Base-by-base conservation (phyloP, 2,797 vertebrate genomes). In the Ctenochaetus hawaiiensis region DNA sequence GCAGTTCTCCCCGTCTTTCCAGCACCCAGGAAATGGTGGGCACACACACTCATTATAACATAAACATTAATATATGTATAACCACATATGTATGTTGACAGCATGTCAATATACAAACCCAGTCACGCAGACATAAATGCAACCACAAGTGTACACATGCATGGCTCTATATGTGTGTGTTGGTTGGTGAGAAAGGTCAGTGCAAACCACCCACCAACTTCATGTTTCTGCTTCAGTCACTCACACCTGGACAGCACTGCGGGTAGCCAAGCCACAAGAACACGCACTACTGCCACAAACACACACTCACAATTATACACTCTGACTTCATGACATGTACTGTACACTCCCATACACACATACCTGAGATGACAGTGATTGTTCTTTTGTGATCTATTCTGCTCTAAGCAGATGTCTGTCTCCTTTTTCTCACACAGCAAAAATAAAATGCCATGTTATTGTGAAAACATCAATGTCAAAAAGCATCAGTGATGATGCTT, bases 1-100 rank as follows among this genome's bases (percentile, higher is more conserved):
- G 95, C 97, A 99, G 95, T 99, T 98, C 94, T 99, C 98, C 2
- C 98, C 98, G 22, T 98, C 98, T 87, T 99, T 97, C 95, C 97
- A 98, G 94, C 97, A 97, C 93, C 93, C 96, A 80, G 97, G 97
- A 89, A 98, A 98, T 0, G 97, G 98, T 99, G 89, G 95, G 97
- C 30, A 57, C 61, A 47, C 14, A 47, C 54, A 65, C 20, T n/a
- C 17, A 47, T 41, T 39, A 57, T 43, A 53, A 64, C 51, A 49
- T 30, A 30, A 30, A 30, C 26, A 30, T 30, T 30, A 30, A 30
- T 30, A 30, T 30, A 30, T 30, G 5, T 30, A 30, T 30, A 30
- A 30, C 26, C 26, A 30, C 26, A 30, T 30, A 30, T 30, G 26
- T 30, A 30, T 30, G 26, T 30, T 30, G 26, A 30, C 14, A 59